Conservation (phyloP, 1,140 invertebrate species). For the Sycobia sp. region DNA sequence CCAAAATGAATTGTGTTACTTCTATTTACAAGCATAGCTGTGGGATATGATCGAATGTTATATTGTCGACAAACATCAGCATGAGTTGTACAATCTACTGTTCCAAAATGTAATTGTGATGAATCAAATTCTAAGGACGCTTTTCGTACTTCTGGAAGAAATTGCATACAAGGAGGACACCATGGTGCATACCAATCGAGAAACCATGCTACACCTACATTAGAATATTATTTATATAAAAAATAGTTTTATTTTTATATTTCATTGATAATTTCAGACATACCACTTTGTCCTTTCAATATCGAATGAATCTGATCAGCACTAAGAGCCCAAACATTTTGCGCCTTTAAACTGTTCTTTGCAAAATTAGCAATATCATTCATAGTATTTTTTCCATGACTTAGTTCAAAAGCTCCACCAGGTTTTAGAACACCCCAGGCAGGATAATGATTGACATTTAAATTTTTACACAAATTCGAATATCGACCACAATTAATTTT, state of each 20-base stretch:
- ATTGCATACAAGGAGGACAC: slow-evolving; percentile 81
- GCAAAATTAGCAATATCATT: slow-evolving; percentile 75
- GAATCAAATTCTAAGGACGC: slow-evolving; percentile 65
- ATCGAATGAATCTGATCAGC: slow-evolving; percentile 67
- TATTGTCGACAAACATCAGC: slow-evolving; percentile 64
- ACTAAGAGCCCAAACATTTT: slow-evolving; percentile 68
- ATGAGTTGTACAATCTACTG: slow-evolving; percentile 68
- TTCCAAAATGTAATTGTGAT: slow-evolving; percentile 69
- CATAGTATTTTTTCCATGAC: slow-evolving; percentile 70
- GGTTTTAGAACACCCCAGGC: slow-evolving; percentile 74
- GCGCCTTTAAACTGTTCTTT: slow-evolving; percentile 67
- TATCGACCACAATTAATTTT: slow-evolving; percentile 69
- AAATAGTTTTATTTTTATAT: slow-evolving; percentile 1
- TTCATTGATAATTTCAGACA: slow-evolving; percentile 14
- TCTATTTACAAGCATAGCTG: slow-evolving; percentile 74
- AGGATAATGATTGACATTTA: slow-evolving; percentile 70
- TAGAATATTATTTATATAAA: background rate
- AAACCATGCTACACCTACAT: slow-evolving; percentile 66
- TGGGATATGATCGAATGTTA: slow-evolving; percentile 75
- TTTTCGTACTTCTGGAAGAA: slow-evolving; percentile 76
- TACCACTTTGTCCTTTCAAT: slow-evolving; percentile 53
- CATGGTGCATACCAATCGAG: slow-evolving; percentile 84
- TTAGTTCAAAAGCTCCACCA: slow-evolving; percentile 73
- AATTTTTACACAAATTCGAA: slow-evolving; percentile 62
- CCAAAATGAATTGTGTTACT: slow-evolving; percentile 66